phyloP scores from a whole-genome alignment of 2,113 vertebrate species.

The Thalassarche chlororhynchos region DNA sequence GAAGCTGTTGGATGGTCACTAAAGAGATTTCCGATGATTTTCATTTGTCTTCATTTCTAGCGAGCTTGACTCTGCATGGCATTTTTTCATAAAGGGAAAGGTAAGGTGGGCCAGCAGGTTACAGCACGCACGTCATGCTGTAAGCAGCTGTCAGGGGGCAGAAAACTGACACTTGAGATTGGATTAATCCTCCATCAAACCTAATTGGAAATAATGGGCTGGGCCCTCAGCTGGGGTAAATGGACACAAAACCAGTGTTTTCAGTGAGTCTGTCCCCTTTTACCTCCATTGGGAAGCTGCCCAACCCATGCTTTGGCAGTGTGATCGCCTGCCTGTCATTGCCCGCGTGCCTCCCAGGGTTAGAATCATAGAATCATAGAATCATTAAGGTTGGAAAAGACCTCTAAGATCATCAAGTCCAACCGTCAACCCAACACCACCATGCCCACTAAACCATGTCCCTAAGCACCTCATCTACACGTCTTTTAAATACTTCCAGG shows the following conservation, averaged over 20 bases:
- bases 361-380: no score
- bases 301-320: fast-evolving
- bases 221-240: neutral
- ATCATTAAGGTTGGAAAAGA: no score
- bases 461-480: no score
- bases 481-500: no score
- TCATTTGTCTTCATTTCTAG: conserved; percentile 51
- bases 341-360: fast-evolving
- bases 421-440: no score
- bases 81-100: neutral
- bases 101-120: neutral
- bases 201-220: conserved; percentile 9
- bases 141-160: conserved; percentile 15
- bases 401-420: no score
- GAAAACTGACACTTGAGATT: neutral
- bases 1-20: conserved; percentile 4
- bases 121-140: fast-evolving
- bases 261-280: neutral
- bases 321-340: neutral
- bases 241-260: neutral
- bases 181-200: conserved; percentile 11
- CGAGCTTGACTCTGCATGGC: neutral
- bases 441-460: no score
- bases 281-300: fast-evolving
- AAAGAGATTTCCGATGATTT: conserved; percentile 40